These are phyloP conservation scores for Drosophila aff. DNA, from an alignment of 1,140 invertebrate genomes.

Conservation along the genomic window DNA sequence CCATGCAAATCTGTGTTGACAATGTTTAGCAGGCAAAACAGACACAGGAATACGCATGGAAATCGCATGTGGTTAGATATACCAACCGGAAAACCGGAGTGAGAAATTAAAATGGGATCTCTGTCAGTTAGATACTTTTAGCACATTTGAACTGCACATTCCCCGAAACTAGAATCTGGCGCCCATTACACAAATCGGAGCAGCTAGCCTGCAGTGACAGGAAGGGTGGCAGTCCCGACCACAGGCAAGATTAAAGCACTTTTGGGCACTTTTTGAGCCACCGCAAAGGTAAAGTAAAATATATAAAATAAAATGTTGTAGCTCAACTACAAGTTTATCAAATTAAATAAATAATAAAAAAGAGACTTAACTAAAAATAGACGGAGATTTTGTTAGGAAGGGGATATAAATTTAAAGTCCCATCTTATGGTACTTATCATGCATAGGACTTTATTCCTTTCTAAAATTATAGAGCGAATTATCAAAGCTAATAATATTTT, in stretches of 20 bases:
- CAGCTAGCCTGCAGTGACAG: neutral
- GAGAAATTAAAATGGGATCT: conserved; percentile 43
- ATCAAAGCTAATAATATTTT: neutral
- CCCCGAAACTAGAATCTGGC: conserved; percentile 6
- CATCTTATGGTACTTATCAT: neutral
- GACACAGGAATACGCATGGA: conserved; percentile 35
- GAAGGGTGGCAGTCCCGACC: neutral
- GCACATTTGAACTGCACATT: conserved; percentile 9
- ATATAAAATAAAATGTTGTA: neutral
- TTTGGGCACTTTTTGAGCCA: neutral
- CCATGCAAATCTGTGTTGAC: conserved; percentile 78
- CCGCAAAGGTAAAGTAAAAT: neutral
- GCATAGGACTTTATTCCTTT: neutral
- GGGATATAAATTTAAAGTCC: neutral
- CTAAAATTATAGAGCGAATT: neutral
- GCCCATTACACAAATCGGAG: neutral
- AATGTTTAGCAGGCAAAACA: conserved; percentile 77
- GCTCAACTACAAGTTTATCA: too few species aligned
- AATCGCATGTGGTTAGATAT: conserved; percentile 33
- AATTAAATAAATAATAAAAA: neutral
- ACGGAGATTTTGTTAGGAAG: neutral
- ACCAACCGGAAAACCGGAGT: conserved; percentile 24
- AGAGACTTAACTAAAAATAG: neutral
- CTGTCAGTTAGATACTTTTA: conserved; percentile 7
- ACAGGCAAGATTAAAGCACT: conserved; percentile 2